These are phyloP conservation scores for Accipiter cooperii DNA, from an alignment of 2,113 vertebrate species.

Conservation along the genomic window DNA sequence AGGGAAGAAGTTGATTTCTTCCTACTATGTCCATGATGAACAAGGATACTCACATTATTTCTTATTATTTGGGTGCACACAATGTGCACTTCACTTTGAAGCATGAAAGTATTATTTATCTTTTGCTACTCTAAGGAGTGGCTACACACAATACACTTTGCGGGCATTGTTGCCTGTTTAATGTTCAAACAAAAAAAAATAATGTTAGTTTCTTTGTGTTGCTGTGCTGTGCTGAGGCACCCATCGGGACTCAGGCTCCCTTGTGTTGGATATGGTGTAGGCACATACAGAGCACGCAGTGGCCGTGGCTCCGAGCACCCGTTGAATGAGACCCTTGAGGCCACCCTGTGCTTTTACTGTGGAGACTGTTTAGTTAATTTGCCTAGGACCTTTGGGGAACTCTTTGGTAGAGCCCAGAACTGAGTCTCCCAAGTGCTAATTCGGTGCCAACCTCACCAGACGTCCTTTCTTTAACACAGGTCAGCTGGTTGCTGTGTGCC, in stretches of 20 bases:
- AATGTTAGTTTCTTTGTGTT: background rate
- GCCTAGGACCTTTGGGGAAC: background rate
- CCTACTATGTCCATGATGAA: slow-evolving; percentile 46
- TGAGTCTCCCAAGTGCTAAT: background rate
- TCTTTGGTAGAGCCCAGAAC: background rate
- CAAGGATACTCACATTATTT: slow-evolving; percentile 57
- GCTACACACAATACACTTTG: background rate
- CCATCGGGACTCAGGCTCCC: background rate
- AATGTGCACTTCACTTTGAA: slow-evolving; percentile 54
- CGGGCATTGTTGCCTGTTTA: slow-evolving; percentile 37
- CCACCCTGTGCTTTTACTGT: background rate
- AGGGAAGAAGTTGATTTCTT: slow-evolving; percentile 61
- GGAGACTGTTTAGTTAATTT: background rate
- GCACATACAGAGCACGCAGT: background rate
- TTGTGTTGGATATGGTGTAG: background rate
- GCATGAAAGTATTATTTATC: slow-evolving; percentile 60
- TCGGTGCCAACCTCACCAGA: background rate
- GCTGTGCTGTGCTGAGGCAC: background rate
- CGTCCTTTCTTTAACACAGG: background rate
- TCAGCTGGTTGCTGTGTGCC: background rate
- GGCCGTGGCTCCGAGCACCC: background rate
- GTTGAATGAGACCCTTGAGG: background rate
- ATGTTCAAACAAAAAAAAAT: slow-evolving; percentile 25
- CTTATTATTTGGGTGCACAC: slow-evolving; percentile 59
- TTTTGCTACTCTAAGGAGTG: slow-evolving; percentile 22